Conservation (phyloP, 2,113 vertebrate species). For the Galemys pyrenaicus region DNA sequence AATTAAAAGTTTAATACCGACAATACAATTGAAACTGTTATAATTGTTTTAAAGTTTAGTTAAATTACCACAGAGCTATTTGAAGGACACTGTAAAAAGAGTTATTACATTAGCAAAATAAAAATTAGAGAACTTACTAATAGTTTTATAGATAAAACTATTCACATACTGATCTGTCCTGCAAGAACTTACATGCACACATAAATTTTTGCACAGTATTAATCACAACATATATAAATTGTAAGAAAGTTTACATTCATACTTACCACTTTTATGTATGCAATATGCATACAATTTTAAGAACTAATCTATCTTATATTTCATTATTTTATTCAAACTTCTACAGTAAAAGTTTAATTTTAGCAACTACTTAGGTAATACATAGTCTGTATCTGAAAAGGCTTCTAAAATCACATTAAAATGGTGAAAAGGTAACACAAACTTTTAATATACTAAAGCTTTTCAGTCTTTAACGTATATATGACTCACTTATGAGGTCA, state of each 20-base stretch:
- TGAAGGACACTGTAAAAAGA: conserved; percentile 5
- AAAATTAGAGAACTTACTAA: not conserved
- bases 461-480: not conserved
- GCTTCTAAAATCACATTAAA: not conserved
- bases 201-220: not conserved
- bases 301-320: not conserved
- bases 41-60: not conserved
- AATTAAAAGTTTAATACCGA: not conserved
- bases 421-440: not conserved
- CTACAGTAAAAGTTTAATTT: not conserved
- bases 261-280: not conserved
- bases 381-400: not conserved
- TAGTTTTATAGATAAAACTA: too few relatives aligned
- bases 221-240: not conserved
- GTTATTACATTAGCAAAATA: conserved; percentile 1
- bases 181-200: not conserved
- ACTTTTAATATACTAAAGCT: not conserved
- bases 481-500: not conserved
- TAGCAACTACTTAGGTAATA: not conserved
- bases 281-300: not conserved
- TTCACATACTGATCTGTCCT: not conserved
- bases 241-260: not conserved
- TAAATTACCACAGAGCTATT: conserved; percentile 32
- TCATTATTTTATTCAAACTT: not conserved
- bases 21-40: not conserved